A percentile compares a stretch with the other conserved stretches of the same genome.
phyloP scores from a whole-genome alignment of 2,113 vertebrate genomes.

The Indri indri region DNA sequence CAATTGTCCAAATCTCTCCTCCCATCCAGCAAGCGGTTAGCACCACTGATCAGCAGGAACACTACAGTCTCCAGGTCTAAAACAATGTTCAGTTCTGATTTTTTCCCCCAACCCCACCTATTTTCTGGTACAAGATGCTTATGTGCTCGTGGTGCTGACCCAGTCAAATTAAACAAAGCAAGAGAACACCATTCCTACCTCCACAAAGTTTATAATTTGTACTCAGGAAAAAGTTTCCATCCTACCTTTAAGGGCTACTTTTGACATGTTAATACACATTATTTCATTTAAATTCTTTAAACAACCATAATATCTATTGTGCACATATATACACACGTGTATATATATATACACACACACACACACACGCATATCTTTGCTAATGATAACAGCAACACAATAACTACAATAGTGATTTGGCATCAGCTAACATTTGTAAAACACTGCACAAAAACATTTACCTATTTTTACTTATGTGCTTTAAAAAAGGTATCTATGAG shows the following conservation, averaged over 20 bases:
- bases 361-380: not conserved
- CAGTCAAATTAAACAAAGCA: not conserved
- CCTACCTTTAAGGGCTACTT: not conserved
- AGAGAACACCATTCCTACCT: not conserved
- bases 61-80: not conserved
- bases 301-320: not conserved
- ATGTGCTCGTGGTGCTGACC: not conserved
- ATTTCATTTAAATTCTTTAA: not conserved
- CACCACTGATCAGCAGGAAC: not conserved
- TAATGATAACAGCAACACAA: not conserved
- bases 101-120: not conserved
- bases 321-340: not conserved
- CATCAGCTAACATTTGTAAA: not conserved
- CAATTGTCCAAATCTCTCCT: not conserved
- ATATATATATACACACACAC: not conserved
- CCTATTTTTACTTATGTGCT: not conserved
- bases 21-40: not conserved
- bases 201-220: not conserved
- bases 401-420: not conserved
- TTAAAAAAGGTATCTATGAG: not conserved
- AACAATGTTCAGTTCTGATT: not conserved
- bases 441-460: not conserved
- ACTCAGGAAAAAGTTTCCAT: not conserved
- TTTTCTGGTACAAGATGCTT: not conserved
- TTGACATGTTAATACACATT: not conserved